A percentile compares a stretch with the other conserved stretches of the same genome.
Conservation (phyloP, 2,797 vertebrate genomes). For the Rhinichthys osculus region DNA sequence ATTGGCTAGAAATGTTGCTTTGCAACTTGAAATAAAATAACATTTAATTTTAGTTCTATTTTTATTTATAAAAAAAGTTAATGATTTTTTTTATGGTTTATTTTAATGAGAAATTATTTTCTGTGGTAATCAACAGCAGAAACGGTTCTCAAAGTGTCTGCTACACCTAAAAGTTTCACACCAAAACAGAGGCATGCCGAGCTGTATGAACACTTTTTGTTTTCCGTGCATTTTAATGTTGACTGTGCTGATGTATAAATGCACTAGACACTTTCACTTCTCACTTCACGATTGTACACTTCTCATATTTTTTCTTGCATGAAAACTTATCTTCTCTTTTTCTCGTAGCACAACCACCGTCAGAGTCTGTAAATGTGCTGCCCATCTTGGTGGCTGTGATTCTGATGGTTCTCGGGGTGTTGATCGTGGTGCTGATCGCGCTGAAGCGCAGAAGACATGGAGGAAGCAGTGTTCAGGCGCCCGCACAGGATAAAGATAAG, state of each 20-base stretch:
- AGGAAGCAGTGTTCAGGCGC: neutral
- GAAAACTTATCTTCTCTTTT: neutral
- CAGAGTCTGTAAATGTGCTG: rapidly evolving
- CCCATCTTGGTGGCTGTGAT: neutral
- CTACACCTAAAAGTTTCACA: too few relatives aligned
- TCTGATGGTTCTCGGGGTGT: neutral
- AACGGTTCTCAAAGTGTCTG: neutral
- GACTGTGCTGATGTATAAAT: neutral
- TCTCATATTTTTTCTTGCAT: neutral
- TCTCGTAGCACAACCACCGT: rapidly evolving
- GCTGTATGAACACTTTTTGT: neutral
- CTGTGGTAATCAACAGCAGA: neutral
- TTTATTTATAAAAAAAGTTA: neutral
- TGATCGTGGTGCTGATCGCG: neutral
- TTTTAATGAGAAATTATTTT: neutral
- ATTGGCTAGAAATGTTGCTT: neutral
- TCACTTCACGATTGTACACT: neutral
- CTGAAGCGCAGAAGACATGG: neutral
- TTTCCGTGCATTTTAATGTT: neutral
- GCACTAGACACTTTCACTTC: neutral
- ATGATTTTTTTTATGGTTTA: neutral
- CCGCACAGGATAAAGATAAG: neutral
- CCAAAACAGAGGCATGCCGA: neutral
- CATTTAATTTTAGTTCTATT: neutral
- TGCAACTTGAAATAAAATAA: neutral